phyloP scores from a whole-genome alignment of 2,888 invertebrate genomes.

The Lepidochitona cinerea region DNA sequence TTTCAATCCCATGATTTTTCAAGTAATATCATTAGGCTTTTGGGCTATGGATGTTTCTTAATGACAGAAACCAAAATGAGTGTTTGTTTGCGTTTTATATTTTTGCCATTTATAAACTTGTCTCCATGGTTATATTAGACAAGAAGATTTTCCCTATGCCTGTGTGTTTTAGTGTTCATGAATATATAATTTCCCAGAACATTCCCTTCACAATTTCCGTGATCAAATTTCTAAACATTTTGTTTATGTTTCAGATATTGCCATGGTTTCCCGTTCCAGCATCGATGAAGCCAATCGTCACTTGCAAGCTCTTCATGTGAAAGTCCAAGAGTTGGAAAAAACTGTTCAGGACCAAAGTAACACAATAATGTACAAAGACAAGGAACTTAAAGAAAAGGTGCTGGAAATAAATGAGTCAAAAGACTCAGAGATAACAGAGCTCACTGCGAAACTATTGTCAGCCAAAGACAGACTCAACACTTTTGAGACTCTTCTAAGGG shows the following conservation, averaged over 20 bases:
- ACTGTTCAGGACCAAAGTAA: conserved; percentile 50
- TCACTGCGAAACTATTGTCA: conserved; percentile 30
- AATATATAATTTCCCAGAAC: too few relatives aligned
- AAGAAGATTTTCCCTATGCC: too few relatives aligned
- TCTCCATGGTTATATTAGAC: too few relatives aligned
- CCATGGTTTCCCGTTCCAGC: conserved; percentile 54
- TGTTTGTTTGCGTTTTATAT: too few relatives aligned
- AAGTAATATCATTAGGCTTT: too few relatives aligned
- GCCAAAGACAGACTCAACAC: conserved; percentile 41
- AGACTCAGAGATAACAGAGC: conserved; percentile 29
- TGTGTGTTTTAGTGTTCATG: too few relatives aligned
- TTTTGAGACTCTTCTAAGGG: conserved; percentile 38
- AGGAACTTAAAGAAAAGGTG: conserved; percentile 24
- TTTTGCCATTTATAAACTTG: too few relatives aligned
- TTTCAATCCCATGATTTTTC: too few relatives aligned
- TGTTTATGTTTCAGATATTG: background rate
- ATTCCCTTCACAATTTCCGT: too few relatives aligned
- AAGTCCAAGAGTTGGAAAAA: conserved; percentile 62
- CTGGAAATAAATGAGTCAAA: conserved; percentile 26
- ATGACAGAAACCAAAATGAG: too few relatives aligned
- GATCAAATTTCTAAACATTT: background rate
- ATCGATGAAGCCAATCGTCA: conserved; percentile 69
- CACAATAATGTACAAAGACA: conserved; percentile 46
- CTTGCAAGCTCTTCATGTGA: conserved; percentile 60
- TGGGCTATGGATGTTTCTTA: too few relatives aligned